Evolutionary conservation across 1,140 invertebrate species (phyloP).

Genomic region (Lasaia peninsularis): DNA sequence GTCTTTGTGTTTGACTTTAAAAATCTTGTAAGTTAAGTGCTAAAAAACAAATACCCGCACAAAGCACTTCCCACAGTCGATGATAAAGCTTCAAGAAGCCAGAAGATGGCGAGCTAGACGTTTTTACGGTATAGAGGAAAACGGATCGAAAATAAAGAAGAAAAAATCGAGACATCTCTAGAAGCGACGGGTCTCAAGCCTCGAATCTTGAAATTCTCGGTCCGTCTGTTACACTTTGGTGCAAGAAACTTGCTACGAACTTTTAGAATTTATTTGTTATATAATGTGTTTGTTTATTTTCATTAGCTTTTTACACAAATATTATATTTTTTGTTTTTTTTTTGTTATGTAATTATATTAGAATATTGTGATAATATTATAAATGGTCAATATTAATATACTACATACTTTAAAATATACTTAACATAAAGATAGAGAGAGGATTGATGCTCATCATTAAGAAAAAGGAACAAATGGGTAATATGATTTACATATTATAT

Average conservation of each 20-base stretch:
- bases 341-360: no score
- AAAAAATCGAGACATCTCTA: constrained; percentile 75
- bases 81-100: constrained; percentile 40
- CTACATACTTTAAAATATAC: no score
- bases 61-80: constrained; percentile 41
- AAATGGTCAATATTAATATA: no score
- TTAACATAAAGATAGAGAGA: no score
- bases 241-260: neutral
- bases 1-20: constrained; percentile 31
- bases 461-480: no score
- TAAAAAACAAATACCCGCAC: constrained; percentile 43
- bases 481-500: no score
- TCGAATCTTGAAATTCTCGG: constrained; percentile 54
- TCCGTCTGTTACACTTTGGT: constrained; percentile 41
- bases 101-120: constrained; percentile 58
- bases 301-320: neutral
- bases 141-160: constrained; percentile 69
- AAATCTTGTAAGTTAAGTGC: constrained; percentile 32
- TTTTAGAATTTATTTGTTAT: no score
- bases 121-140: constrained; percentile 56
- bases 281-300: no score
- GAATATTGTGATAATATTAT: no score
- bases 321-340: no score
- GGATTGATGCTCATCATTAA: no score
- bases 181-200: constrained; percentile 61